Evolutionary conservation across 1,140 invertebrate genomes (phyloP), one percentile per base, ranked within the genome.

Genomic region (Panulirus ornatus): DNA sequence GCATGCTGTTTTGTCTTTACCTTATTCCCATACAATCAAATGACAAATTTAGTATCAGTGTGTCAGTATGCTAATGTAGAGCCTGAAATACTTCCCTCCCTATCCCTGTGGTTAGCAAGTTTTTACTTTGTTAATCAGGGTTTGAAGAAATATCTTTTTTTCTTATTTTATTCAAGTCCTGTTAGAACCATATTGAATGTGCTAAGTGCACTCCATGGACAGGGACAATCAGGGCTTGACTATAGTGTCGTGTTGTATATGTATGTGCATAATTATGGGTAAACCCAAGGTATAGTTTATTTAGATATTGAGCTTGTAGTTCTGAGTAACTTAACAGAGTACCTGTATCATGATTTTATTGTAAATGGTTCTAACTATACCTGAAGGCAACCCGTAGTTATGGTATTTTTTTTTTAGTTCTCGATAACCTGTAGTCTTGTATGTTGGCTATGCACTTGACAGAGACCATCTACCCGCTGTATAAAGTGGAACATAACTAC

Each of bases 381-480:
- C 54, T 19, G 27, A 36, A 83, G 81, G 58, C 34, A 83, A 38
- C 75, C 85, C 44, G 70, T 79, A 34, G 40, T 58, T 76, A 81
- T 66, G 63, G 70, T 47, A 75, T 44, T 76, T 70, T 58, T 36
- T 82, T 70, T 84, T 54, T 58, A 58, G 95, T 95, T 96, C 93
- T 92, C 30, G 66, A 88, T 84, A 73, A 86, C 70, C 82, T 79
- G 89, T 85, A 89, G 79, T 83, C 88, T 89, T 88, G 85, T 84
- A 66, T 63, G 58, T 75, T 91, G 92, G 63, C 84, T 92, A 92
- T 92, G 91, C 84, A 82, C 78, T 75, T 94, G 95, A 91, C 94
- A 95, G 98, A 98, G 92, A 99, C 98, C 0, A 97, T 99, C 1
- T 98, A 98, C 34, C 98, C 98, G 0, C 96, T 99, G 93, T 99